Evolutionary conservation across 2,797 vertebrate genomes (phyloP).

Genomic region (Platyrinchus mystaceus): DNA sequence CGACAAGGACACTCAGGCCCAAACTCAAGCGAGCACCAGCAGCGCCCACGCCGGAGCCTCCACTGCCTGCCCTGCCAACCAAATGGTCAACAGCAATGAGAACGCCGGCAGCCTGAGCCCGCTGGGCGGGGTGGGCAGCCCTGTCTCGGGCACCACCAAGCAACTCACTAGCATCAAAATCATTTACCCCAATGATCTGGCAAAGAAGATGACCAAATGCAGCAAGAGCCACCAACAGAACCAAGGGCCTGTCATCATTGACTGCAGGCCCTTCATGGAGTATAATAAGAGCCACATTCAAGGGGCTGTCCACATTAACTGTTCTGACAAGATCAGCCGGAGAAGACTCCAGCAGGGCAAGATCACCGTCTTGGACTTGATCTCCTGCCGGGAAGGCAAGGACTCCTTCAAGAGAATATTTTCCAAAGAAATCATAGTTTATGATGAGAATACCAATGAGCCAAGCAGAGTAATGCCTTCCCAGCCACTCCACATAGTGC

Average conservation of each 20-base stretch:
- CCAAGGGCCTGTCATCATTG: constrained; percentile 92
- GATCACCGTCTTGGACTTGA: constrained; percentile 97
- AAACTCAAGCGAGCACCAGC: constrained; percentile 82
- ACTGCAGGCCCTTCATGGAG: constrained; percentile 97
- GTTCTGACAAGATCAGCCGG: constrained; percentile 97
- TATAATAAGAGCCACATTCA: constrained; percentile 98
- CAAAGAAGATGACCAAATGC: constrained; percentile 92
- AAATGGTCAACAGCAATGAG: constrained; percentile 86
- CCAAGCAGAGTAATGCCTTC: constrained; percentile 88
- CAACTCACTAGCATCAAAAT: constrained; percentile 83
- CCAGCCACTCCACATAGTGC: constrained; percentile 91
- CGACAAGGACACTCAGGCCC: constrained; percentile 89
- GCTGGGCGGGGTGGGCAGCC: constrained; percentile 76
- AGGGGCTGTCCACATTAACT: constrained; percentile 97
- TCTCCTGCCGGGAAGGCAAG: constrained; percentile 93
- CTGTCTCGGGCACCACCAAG: constrained; percentile 79
- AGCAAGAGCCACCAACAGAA: constrained; percentile 88
- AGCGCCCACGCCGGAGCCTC: constrained; percentile 81
- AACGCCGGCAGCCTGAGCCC: constrained; percentile 82
- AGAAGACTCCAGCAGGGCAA: constrained; percentile 97
- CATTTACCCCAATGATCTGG: constrained; percentile 94
- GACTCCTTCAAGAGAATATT: constrained; percentile 97
- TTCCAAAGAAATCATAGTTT: constrained; percentile 98
- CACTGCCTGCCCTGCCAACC: constrained; percentile 73
- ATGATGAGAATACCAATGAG: constrained; percentile 94